Evolutionary conservation across 2,797 vertebrate species (phyloP), one percentile per base, ranked within the genome.

Genomic region (Tamandua tetradactyla): DNA sequence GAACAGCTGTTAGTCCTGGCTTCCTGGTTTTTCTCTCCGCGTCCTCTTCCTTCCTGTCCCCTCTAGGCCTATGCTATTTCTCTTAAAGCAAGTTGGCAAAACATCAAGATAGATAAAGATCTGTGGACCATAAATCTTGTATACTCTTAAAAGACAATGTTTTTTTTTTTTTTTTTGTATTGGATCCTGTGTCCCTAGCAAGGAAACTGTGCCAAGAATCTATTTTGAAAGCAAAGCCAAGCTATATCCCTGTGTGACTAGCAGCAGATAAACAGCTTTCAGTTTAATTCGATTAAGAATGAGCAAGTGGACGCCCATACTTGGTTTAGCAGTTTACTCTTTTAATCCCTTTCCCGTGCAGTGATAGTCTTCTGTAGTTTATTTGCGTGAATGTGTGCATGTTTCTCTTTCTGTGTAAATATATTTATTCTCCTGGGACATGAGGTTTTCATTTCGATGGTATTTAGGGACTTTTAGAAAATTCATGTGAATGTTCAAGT

Each of bases 31-130:
- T 89, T 76, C 84, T 27, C 64, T 91, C 68, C 57, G 76, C 89
- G 71, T 87, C 80, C 72, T 68, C 44, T 94, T 93, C 94, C 92
- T 96, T 94, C 92, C 83, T 88, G 68, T 84, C 87, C 62, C 44
- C 69, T 81, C 42, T 18, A 86, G 71, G 22, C n/a, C 55, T 5
- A 47, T 94, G 85, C 71, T 82, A 78, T 79, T 96, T 90, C 86
- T 96, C 91, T 94, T 85, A 71, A 93, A 91, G 62, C 90, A 87
- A 83, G 66, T 89, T 97, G 96, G 88, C 95, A 92, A 96, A 97
- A 94, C 94, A 96, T 94, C 37, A 82, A 91, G 83, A 78, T 14
- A 84, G 95, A 96, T 84, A 93, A 91, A 74, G 72, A 95, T 97
- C 94, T 95, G 72, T 93, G 61, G 72, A 86, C 81, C 89, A 62